Conservation (phyloP, 1,140 invertebrate species). For the Meloidogyne exigua region DNA sequence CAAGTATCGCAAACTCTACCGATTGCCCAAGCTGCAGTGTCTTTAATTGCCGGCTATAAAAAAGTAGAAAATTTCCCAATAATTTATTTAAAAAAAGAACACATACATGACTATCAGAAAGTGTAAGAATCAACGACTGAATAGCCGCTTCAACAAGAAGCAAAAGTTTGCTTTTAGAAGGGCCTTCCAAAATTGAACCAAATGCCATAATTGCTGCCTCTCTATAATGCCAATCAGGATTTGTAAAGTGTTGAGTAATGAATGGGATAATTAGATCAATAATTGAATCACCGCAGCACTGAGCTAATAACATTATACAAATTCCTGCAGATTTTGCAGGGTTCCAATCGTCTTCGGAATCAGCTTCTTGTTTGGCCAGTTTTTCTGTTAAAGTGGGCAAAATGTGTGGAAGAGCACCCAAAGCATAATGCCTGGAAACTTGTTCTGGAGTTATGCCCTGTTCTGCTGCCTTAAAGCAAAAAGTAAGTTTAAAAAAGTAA, state of each 20-base stretch:
- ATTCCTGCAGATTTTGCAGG: slow-evolving; percentile 97
- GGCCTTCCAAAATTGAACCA: slow-evolving; percentile 88
- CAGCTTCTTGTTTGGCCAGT: slow-evolving; percentile 73
- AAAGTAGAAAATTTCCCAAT: neutral
- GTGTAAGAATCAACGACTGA: slow-evolving; percentile 85
- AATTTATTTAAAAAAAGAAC: neutral
- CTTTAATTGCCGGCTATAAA: slow-evolving; percentile 77
- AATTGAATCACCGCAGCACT: slow-evolving; percentile 94
- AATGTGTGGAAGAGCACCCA: slow-evolving; percentile 89
- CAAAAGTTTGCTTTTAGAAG: slow-evolving; percentile 81
- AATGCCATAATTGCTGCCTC: slow-evolving; percentile 99
- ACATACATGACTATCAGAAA: slow-evolving; percentile 78
- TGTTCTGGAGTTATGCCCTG: slow-evolving; percentile 83
- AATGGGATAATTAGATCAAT: slow-evolving; percentile 95
- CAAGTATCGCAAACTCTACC: slow-evolving; percentile 95
- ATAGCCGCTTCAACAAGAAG: slow-evolving; percentile 92
- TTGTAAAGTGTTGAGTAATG: slow-evolving; percentile 88
- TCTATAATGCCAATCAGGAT: slow-evolving; percentile 86
- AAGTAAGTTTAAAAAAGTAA: slow-evolving; percentile 7
- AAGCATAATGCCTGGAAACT: slow-evolving; percentile 85
- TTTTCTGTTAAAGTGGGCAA: slow-evolving; percentile 90
- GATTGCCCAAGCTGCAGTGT: slow-evolving; percentile 96
- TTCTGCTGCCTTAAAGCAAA: slow-evolving; percentile 73
- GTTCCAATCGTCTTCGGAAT: slow-evolving; percentile 97
- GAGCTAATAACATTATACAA: slow-evolving; percentile 94